A percentile compares a stretch with the other conserved stretches of the same genome.
phyloP scores from a whole-genome alignment of 2,797 vertebrate species.

The Centropyge bicolor region DNA sequence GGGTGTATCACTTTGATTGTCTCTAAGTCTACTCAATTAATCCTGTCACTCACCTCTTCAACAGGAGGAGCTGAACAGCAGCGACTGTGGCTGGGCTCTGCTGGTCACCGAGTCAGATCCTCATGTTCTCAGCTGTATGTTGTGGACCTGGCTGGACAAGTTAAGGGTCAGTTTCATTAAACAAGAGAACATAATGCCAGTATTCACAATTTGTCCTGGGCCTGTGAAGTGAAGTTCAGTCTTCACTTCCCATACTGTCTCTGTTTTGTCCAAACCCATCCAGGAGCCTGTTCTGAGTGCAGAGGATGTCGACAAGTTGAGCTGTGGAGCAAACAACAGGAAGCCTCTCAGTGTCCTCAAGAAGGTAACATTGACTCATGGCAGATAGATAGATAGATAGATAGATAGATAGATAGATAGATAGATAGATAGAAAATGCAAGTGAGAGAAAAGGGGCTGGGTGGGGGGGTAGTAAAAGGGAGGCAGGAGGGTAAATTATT shows the following conservation, averaged over 20 bases:
- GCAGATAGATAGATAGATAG: conserved; percentile 39
- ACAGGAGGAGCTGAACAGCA: conserved; percentile 87
- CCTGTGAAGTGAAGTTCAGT: background rate
- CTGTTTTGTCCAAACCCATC: conserved; percentile 11
- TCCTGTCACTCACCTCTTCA: background rate
- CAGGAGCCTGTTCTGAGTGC: conserved; percentile 85
- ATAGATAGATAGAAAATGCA: conserved; percentile 15
- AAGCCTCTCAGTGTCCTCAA: conserved; percentile 76
- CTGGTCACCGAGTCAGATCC: conserved; percentile 85
- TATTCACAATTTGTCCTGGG: background rate
- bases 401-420: conserved; percentile 35
- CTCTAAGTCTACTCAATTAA: background rate
- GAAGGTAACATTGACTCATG: conserved; percentile 70
- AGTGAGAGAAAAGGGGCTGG: no score
- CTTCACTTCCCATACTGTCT: background rate
- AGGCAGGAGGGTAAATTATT: conserved; percentile 5
- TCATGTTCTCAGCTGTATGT: conserved; percentile 82
- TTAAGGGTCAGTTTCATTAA: conserved; percentile 79
- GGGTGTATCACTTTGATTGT: background rate
- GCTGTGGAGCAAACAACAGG: conserved; percentile 40
- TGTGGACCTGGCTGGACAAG: conserved; percentile 89
- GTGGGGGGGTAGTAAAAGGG: background rate
- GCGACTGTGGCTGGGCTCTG: conserved; percentile 85
- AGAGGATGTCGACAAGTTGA: conserved; percentile 77
- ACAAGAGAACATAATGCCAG: background rate